Base-by-base conservation (phyloP, 2,888 invertebrate genomes). In the Drosophila pseudotalamancana region DNA sequence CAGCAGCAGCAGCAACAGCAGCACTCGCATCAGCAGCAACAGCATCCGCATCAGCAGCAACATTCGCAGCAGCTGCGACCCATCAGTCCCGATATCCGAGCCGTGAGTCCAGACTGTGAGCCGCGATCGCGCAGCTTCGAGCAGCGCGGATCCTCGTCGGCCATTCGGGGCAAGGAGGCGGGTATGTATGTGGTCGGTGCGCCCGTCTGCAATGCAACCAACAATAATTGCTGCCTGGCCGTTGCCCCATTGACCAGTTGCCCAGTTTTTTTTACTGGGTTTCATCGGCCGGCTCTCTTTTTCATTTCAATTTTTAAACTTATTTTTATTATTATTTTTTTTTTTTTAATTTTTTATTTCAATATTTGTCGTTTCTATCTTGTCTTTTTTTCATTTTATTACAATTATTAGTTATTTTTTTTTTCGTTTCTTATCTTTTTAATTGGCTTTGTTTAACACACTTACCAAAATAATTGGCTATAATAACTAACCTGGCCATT, bases 101-200 rank as follows among this genome's bases (percentile, higher is more conserved):
- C 76, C 5, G 76, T 72, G 16, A 93, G 93, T 87, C 93, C 93
- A 0, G 93, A 93, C 66, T 90, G 91, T 16, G 95, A 95, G 81
- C 93, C 94, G 11, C 92, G 94, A 49, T 93, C 95, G n/a, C 92
- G 94, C 55, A 95, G 95, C 78, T 95, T 94, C 77, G 95, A 95
- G 77, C 94, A 94, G 84, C 93, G 93, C 64, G 72, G 67, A 37
- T 64, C 80, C 8, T 45, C 73, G 9, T 84, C 89, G 60, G 18
- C 67, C 8, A 53, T 48, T 43, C 64, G 64, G 19, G 50, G 57
- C 57, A 86, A 76, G 80, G 72, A 79, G 48, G 51, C 65, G 72
- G 81, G 81, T 81, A 81, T 70, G 86, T 81, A 85, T 81, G 46
- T 56, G 9, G 14, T 6, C 31, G 40, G n/a, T 35, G 31, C 29